Conservation (phyloP, 2,888 invertebrate species). For the Ormyrus rosae region DNA sequence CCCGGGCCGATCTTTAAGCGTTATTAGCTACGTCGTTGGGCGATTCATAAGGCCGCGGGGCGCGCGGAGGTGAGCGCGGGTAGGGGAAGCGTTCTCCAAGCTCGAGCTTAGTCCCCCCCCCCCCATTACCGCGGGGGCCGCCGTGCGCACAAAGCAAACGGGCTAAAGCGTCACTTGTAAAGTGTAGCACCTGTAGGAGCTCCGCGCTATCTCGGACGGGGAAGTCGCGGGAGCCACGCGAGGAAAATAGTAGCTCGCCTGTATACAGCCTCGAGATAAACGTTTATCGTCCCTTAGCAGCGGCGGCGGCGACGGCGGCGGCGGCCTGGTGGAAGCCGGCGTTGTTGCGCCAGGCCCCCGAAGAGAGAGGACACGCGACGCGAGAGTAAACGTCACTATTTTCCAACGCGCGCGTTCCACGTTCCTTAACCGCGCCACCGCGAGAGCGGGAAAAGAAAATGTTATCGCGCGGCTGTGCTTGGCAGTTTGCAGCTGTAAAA, state of each 20-base stretch:
- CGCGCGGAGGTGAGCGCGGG: constrained; percentile 40
- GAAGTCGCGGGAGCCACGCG: constrained; percentile 3
- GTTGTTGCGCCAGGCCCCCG: background rate
- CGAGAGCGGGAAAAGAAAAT: background rate
- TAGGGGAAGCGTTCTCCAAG: too few species aligned
- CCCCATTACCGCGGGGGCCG: constrained; percentile 13
- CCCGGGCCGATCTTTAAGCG: constrained; percentile 17
- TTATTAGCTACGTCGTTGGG: constrained; percentile 39
- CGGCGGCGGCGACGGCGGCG: constrained; percentile 22
- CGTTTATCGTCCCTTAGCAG: constrained; percentile 58
- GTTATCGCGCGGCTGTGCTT: constrained; percentile 28
- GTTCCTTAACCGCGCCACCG: background rate
- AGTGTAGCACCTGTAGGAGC: constrained; percentile 56
- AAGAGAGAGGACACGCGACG: constrained; percentile 48
- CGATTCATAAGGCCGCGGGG: constrained; percentile 8
- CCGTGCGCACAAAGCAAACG: constrained; percentile 18
- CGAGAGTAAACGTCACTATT: constrained; percentile 55
- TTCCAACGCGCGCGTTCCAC: constrained; percentile 17
- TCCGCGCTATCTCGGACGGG: constrained; percentile 30
- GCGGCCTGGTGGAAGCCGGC: background rate
- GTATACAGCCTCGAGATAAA: constrained; percentile 60
- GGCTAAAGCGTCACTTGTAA: constrained; percentile 43
- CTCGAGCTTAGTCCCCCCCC: too few species aligned
- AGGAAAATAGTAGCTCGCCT: constrained; percentile 55
- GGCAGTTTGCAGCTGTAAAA: constrained; percentile 50